These are phyloP conservation scores for Bimastos eiseni DNA, from an alignment of 2,888 invertebrate species.

Conservation along the genomic window DNA sequence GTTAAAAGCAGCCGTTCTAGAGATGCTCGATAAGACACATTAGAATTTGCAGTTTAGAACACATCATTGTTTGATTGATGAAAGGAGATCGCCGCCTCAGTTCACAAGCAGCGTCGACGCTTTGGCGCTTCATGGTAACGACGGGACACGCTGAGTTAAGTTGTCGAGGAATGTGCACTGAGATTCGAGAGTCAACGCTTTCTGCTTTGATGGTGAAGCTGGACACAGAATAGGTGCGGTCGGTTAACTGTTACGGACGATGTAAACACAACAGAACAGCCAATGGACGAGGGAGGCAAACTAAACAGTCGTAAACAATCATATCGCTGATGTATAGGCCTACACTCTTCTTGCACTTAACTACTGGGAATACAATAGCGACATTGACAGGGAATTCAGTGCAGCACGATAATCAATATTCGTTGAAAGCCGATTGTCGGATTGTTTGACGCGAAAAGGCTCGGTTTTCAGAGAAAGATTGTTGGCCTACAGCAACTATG, in stretches of 20 bases:
- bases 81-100: neutral
- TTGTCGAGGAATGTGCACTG: neutral
- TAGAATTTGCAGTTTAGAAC: neutral
- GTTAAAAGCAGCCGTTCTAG: no score
- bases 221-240: neutral
- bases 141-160: neutral
- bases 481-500: neutral
- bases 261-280: neutral
- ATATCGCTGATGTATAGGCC: no score
- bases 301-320: neutral
- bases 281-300: neutral
- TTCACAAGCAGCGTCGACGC: neutral
- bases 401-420: neutral
- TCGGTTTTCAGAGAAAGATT: neutral
- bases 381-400: neutral
- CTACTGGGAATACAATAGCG: neutral
- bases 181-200: neutral
- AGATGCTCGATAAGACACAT: no score
- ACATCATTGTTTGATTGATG: neutral
- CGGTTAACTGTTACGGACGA: neutral
- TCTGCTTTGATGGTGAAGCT: neutral
- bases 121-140: no score
- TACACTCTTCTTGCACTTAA: neutral
- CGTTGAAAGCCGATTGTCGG: neutral
- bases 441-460: neutral